phyloP scores from a whole-genome alignment of 2,113 vertebrate genomes.

The Cebidichthys violaceus region DNA sequence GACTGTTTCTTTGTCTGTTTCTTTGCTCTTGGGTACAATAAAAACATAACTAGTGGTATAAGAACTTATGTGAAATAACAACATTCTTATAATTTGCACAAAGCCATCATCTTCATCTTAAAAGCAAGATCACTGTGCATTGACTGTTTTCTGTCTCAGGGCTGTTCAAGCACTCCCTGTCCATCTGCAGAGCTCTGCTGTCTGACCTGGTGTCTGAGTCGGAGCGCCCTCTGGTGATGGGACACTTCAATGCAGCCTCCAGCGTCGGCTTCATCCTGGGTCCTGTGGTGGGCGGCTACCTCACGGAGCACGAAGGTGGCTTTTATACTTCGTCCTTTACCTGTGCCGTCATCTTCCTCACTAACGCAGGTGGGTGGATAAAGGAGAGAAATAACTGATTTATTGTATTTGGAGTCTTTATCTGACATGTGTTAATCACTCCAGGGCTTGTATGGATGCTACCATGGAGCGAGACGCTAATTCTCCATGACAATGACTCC shows the following conservation, averaged over 20 bases:
- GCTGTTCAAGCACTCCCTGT: conserved; percentile 96
- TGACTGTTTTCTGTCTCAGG: conserved; percentile 80
- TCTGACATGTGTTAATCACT: conserved; percentile 10
- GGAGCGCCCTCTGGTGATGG: conserved; percentile 93
- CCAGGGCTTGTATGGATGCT: conserved; percentile 92
- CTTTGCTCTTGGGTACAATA: not conserved
- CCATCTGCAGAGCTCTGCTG: conserved; percentile 94
- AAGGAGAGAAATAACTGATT: not conserved
- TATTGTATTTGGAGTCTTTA: not conserved
- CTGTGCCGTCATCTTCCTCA: conserved; percentile 91
- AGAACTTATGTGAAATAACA: not conserved
- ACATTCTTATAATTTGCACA: not conserved
- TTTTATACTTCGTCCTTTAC: conserved; percentile 90
- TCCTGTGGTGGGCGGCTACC: conserved; percentile 93
- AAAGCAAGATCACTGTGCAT: not conserved
- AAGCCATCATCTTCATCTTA: not conserved
- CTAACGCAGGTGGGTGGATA: conserved; percentile 89
- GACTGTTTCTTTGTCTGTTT: not conserved
- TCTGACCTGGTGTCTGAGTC: conserved; percentile 92
- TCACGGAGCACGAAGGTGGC: conserved; percentile 90
- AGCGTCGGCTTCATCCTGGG: conserved; percentile 95
- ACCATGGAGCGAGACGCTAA: conserved; percentile 83
- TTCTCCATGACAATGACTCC: conserved; percentile 56
- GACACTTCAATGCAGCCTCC: conserved; percentile 92
- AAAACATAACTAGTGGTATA: not conserved